Percentiles rank a stretch among this genome's conserved stretches.
phyloP scores from a whole-genome alignment of 2,888 invertebrate genomes.

The Perdita meconis region DNA sequence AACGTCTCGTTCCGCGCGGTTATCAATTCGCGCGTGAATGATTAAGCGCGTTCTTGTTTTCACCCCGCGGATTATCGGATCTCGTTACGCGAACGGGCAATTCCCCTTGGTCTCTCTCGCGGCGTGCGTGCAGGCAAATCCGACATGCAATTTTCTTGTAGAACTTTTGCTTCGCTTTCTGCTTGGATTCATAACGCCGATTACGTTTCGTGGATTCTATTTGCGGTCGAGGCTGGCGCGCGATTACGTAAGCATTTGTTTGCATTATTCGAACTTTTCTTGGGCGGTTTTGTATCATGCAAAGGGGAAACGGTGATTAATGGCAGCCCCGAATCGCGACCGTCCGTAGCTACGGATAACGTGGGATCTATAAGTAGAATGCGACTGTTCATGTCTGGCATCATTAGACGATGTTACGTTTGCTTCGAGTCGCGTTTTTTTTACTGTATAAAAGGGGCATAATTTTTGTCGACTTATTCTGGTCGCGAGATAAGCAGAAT shows the following conservation, averaged over 20 bases:
- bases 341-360: conserved; percentile 10
- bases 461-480: too few species aligned
- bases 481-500: too few species aligned
- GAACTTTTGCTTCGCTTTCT: not conserved
- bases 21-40: not conserved
- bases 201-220: not conserved
- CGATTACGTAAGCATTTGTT: conserved; percentile 25
- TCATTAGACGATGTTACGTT: not conserved
- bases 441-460: too few species aligned
- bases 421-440: not conserved
- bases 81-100: conserved; percentile 17
- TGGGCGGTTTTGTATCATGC: conserved; percentile 18
- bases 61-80: conserved; percentile 21
- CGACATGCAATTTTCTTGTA: conserved; percentile 48
- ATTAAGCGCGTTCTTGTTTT: conserved; percentile 31
- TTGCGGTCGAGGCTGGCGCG: not conserved
- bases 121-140: conserved; percentile 28
- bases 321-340: conserved; percentile 3
- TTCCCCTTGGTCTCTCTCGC: conserved; percentile 22
- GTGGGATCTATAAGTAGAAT: conserved; percentile 7
- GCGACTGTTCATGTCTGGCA: not conserved
- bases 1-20: not conserved
- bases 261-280: conserved; percentile 8
- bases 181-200: not conserved
- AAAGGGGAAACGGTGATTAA: conserved; percentile 16